These are phyloP conservation scores for Melieria omissa DNA, from an alignment of 2,888 invertebrate genomes.

Conservation along the genomic window DNA sequence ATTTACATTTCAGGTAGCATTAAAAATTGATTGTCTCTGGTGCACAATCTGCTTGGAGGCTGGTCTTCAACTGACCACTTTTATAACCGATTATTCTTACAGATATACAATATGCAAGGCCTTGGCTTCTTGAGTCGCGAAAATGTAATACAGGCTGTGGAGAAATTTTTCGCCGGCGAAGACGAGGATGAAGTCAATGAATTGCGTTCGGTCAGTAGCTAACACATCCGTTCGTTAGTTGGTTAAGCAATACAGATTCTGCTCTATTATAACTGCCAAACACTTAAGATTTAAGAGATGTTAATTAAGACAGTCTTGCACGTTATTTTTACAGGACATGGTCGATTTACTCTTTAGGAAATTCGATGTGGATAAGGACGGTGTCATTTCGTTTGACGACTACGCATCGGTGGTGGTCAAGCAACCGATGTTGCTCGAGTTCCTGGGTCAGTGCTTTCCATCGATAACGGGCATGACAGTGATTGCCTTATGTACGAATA, in stretches of 20 bases:
- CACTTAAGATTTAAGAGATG: not conserved
- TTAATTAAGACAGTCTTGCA: not conserved
- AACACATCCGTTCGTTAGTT: too few relatives aligned
- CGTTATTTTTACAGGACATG: conserved; percentile 55
- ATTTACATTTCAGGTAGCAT: conserved; percentile 71
- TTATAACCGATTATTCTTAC: too few relatives aligned
- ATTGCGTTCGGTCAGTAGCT: conserved; percentile 45
- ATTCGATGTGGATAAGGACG: conserved; percentile 81
- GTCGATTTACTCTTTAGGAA: conserved; percentile 78
- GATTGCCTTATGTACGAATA: conserved; percentile 59
- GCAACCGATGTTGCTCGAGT: conserved; percentile 76
- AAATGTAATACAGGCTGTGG: conserved; percentile 71
- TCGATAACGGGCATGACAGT: conserved; percentile 62
- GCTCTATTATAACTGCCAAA: too few relatives aligned
- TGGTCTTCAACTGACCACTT: too few relatives aligned
- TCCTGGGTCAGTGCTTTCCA: conserved; percentile 80
- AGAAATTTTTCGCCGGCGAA: conserved; percentile 68
- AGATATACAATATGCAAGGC: conserved; percentile 74
- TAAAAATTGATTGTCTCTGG: too few relatives aligned
- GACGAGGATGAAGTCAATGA: conserved; percentile 82
- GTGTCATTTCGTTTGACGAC: conserved; percentile 72
- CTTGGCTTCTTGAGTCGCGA: conserved; percentile 77
- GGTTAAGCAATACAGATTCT: too few relatives aligned
- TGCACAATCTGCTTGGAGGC: too few relatives aligned
- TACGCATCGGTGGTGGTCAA: conserved; percentile 71